Evolutionary conservation across 2,113 vertebrate genomes (phyloP).

Genomic region (Pseudorectes ferrugineus): DNA sequence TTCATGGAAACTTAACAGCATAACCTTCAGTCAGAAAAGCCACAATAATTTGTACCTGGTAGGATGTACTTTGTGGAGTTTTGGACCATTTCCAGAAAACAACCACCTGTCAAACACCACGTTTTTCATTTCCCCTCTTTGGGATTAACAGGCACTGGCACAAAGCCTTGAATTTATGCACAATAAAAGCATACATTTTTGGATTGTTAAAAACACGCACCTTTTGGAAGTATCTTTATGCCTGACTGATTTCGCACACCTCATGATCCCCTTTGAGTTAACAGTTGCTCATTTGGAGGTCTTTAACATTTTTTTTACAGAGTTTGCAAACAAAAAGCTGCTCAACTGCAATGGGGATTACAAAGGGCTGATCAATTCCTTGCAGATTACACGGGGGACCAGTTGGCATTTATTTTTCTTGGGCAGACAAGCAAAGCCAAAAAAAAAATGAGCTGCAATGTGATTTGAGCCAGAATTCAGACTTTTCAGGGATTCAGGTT

Average conservation of each 20-base stretch:
- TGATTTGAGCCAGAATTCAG: not conserved
- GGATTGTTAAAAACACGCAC: not conserved
- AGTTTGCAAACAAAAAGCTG: not conserved
- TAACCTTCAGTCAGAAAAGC: not conserved
- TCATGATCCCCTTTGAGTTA: not conserved
- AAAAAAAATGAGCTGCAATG: not conserved
- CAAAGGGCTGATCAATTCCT: not conserved
- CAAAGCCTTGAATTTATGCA: not conserved
- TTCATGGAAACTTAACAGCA: not conserved
- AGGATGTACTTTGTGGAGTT: not conserved
- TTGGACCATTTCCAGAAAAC: not conserved
- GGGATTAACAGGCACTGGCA: not conserved
- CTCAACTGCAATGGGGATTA: not conserved
- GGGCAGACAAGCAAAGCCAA: not conserved
- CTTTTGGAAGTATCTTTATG: not conserved
- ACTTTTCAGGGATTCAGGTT: not conserved
- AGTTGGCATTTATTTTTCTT: not conserved
- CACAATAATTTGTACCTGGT: accelerated
- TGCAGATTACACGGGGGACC: not conserved
- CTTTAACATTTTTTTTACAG: not conserved
- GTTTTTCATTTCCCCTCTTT: not conserved
- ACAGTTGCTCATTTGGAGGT: not conserved
- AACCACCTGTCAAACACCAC: not conserved
- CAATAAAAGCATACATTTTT: not conserved
- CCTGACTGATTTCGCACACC: not conserved